A percentile compares a stretch with the other conserved stretches of the same genome.
phyloP scores from a whole-genome alignment of 2,113 vertebrate genomes.

The Podarcis raffonei region DNA sequence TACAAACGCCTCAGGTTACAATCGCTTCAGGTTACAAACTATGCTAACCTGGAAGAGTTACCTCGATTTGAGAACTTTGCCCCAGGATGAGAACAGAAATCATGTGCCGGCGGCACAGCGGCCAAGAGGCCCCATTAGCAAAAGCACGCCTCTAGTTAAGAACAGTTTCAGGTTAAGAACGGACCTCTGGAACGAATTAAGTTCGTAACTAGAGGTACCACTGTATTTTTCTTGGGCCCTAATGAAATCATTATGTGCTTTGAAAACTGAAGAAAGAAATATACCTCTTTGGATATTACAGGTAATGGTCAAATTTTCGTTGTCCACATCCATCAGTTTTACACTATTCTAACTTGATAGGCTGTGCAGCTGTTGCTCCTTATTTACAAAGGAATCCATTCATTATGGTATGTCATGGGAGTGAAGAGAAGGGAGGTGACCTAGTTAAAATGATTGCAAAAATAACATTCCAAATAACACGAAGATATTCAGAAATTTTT shows the following conservation, averaged over 20 bases:
- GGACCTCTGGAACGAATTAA: no score
- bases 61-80: no score
- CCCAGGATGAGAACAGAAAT: no score
- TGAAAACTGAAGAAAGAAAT: constrained; percentile 1
- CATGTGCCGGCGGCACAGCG: no score
- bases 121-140: no score
- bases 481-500: neutral
- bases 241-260: neutral
- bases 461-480: constrained; percentile 2
- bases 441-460: neutral
- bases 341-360: constrained; percentile 28
- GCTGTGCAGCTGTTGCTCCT: constrained; percentile 10
- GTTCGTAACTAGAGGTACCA: no score
- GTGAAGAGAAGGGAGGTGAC: neutral
- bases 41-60: no score
- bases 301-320: constrained; percentile 14
- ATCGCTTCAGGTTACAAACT: no score
- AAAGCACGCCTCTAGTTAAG: no score
- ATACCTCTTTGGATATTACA: neutral
- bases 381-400: constrained; percentile 21
- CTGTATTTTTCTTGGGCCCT: neutral
- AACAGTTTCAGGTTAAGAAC: no score
- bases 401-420: neutral
- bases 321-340: constrained; percentile 26
- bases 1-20: no score